Percentiles rank a stretch among this genome's conserved stretches.
phyloP scores from a whole-genome alignment of 1,140 invertebrate genomes.

The Branchinecta lindahli region DNA sequence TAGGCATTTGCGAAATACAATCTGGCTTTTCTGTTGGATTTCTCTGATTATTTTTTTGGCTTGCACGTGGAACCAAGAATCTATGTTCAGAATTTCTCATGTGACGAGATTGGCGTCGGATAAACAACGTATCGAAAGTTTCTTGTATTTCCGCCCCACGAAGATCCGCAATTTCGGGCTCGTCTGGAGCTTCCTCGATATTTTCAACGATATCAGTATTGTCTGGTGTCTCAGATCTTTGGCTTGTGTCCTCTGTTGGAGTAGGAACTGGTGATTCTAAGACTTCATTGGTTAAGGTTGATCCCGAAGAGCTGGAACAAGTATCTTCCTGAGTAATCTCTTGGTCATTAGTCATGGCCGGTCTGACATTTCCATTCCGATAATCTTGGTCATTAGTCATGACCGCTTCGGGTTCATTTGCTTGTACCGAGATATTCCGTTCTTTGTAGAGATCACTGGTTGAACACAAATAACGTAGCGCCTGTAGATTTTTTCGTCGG shows the following conservation, averaged over 20 bases:
- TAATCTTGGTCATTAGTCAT: background rate
- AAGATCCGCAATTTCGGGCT: background rate
- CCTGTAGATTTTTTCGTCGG: background rate
- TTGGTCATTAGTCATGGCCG: background rate
- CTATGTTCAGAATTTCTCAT: background rate
- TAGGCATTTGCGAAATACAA: background rate
- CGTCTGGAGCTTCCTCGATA: background rate
- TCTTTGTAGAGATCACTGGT: conserved; percentile 3
- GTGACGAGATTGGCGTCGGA: background rate
- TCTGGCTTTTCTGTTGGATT: background rate
- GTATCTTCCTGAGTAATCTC: background rate
- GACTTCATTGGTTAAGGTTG: background rate
- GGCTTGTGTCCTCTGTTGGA: background rate
- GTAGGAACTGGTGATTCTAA: background rate
- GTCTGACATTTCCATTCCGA: too few species aligned
- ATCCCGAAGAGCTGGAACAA: background rate
- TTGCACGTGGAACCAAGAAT: background rate
- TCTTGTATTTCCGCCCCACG: background rate
- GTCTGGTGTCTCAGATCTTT: background rate
- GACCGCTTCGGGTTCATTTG: background rate
- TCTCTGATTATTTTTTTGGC: conserved; percentile 4
- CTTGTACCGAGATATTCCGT: background rate
- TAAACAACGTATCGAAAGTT: background rate
- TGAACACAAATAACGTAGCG: background rate
- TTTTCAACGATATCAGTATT: background rate